These are phyloP conservation scores for Adelges cooleyi DNA, from an alignment of 1,140 invertebrate genomes.

Conservation along the genomic window DNA sequence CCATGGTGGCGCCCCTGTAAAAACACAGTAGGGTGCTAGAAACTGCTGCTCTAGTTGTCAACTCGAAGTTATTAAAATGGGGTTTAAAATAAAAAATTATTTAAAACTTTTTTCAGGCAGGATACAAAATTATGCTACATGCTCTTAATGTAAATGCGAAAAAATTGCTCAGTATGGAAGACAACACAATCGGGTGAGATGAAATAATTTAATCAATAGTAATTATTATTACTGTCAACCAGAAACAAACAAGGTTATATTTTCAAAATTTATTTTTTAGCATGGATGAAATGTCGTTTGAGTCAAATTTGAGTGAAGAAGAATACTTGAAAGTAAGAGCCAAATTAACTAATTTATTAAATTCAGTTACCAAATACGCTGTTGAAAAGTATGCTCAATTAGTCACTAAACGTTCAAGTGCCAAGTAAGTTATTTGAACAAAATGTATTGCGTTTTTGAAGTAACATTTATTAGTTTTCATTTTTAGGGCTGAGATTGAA, in stretches of 20 bases:
- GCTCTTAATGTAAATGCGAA: constrained; percentile 16
- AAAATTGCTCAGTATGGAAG: neutral
- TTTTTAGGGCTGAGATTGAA: constrained; percentile 5
- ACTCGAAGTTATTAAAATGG: no score
- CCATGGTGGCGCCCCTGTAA: no score
- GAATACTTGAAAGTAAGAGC: constrained; percentile 55
- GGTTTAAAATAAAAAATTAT: no score
- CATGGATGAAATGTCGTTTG: constrained; percentile 35
- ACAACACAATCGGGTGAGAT: constrained; percentile 1
- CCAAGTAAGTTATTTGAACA: neutral
- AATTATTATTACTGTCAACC: neutral
- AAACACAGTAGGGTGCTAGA: no score
- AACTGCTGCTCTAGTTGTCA: no score
- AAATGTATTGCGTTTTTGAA: neutral
- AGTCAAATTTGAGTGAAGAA: constrained; percentile 55
- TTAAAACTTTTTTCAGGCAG: constrained; percentile 43
- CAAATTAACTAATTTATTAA: constrained; percentile 64
- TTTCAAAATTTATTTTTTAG: neutral
- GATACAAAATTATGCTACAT: constrained; percentile 55
- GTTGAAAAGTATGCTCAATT: constrained; percentile 75
- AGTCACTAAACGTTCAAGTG: constrained; percentile 32
- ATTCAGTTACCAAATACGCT: constrained; percentile 75
- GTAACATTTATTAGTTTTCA: neutral
- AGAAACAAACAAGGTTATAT: neutral
- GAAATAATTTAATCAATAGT: neutral